Evolutionary conservation across 2,113 vertebrate species (phyloP).

Genomic region (Buteo buteo): DNA sequence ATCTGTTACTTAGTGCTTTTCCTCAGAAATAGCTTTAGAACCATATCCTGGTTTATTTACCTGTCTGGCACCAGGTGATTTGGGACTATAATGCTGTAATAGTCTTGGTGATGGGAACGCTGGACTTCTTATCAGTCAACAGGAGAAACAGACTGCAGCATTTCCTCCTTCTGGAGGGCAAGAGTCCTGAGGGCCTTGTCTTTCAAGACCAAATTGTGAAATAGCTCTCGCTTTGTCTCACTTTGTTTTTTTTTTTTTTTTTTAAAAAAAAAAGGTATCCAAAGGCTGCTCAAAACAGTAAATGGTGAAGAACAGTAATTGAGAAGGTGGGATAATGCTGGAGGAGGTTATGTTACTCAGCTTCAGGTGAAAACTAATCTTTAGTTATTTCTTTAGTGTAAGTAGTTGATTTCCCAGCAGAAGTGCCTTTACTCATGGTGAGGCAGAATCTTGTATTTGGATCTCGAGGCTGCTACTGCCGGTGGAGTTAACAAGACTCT

Average conservation of each 20-base stretch:
- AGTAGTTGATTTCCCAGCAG: constrained; percentile 52
- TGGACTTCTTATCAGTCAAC: background rate
- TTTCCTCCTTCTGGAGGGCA: background rate
- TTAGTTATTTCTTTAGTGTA: constrained; percentile 25
- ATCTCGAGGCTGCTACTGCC: constrained; percentile 45
- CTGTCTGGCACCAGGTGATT: background rate
- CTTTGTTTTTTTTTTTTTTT: too few species aligned
- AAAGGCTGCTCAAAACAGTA: background rate
- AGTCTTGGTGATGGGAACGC: background rate
- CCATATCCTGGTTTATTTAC: background rate
- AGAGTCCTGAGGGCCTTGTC: background rate
- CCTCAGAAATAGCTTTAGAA: constrained; percentile 15
- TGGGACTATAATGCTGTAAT: background rate
- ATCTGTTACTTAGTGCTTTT: constrained; percentile 6
- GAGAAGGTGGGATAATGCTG: background rate
- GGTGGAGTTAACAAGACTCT: background rate
- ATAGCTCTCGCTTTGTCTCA: background rate
- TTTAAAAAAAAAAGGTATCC: background rate
- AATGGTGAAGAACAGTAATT: background rate
- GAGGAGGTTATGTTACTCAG: background rate
- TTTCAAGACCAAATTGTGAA: constrained; percentile 23
- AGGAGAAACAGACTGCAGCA: background rate
- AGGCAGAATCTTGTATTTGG: constrained; percentile 39
- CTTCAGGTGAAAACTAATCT: constrained; percentile 7
- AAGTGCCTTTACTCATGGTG: constrained; percentile 58